Conservation (phyloP, 2,797 vertebrate species). For the Cuculus canorus region DNA sequence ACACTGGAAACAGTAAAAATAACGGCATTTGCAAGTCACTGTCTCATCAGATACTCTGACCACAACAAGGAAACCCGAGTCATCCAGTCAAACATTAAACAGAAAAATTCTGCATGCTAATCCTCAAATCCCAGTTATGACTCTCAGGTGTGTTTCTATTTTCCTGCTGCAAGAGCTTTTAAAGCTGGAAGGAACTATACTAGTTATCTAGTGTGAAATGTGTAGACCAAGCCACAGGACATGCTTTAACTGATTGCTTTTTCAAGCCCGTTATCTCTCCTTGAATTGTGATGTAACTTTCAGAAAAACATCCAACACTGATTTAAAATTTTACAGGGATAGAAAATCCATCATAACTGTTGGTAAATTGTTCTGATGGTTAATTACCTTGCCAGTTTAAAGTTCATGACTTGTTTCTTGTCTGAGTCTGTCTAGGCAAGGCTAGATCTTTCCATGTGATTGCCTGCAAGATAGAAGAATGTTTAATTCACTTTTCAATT, state of each 20-base stretch:
- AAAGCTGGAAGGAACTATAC: background rate
- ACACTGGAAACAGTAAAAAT: background rate
- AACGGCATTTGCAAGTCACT: background rate
- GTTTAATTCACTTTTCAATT: background rate
- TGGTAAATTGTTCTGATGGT: background rate
- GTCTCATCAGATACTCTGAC: background rate
- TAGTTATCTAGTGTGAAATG: background rate
- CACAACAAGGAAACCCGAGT: background rate
- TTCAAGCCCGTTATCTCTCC: background rate
- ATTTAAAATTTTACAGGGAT: constrained; percentile 6
- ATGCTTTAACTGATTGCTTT: background rate
- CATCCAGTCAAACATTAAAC: background rate
- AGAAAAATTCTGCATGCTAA: background rate
- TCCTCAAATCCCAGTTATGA: background rate
- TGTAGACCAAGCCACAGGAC: background rate
- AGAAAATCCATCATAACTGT: background rate
- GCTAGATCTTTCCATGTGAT: background rate
- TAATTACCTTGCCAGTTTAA: background rate
- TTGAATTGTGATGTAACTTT: background rate
- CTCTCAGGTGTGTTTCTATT: background rate
- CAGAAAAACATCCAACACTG: background rate
- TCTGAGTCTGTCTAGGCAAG: background rate
- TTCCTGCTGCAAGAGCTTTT: background rate
- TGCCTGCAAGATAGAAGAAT: background rate
- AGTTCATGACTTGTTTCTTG: background rate